phyloP scores from a whole-genome alignment of 1,140 invertebrate genomes.

The Grapholita molesta region DNA sequence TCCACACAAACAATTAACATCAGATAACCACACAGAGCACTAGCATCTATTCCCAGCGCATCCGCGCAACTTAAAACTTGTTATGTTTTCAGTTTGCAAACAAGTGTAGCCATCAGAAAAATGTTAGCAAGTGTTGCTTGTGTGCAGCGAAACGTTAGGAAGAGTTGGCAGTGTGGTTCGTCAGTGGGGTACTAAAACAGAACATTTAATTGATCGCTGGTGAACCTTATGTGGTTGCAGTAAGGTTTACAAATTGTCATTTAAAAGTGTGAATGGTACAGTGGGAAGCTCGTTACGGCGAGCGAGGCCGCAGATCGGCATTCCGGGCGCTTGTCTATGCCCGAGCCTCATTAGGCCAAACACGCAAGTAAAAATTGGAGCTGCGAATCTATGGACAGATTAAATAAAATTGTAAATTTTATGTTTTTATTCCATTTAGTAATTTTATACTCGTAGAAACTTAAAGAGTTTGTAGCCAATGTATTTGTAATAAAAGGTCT shows the following conservation, averaged over 20 bases:
- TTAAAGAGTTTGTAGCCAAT: no score
- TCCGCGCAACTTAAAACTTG: background rate
- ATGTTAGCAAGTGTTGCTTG: background rate
- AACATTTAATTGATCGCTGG: no score
- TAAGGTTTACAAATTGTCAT: no score
- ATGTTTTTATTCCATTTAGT: background rate
- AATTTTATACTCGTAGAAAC: no score
- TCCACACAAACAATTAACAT: background rate
- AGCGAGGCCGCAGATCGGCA: slow-evolving; percentile 7
- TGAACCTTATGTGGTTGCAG: no score
- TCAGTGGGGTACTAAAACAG: background rate
- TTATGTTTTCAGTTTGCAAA: background rate
- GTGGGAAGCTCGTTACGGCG: slow-evolving; percentile 15
- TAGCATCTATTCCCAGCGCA: background rate
- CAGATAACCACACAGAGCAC: background rate
- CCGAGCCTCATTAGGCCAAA: slow-evolving; percentile 16
- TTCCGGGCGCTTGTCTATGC: slow-evolving; percentile 5
- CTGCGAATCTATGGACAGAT: background rate
- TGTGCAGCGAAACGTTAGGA: background rate
- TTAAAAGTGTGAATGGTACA: background rate
- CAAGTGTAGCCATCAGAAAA: background rate
- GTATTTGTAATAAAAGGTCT: no score
- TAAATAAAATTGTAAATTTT: background rate
- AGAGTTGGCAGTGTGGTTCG: background rate
- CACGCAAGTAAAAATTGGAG: slow-evolving; percentile 1